Evolutionary conservation across 2,888 invertebrate genomes (phyloP), one percentile per base, ranked within the genome.

Genomic region (Amphipoea oculea): DNA sequence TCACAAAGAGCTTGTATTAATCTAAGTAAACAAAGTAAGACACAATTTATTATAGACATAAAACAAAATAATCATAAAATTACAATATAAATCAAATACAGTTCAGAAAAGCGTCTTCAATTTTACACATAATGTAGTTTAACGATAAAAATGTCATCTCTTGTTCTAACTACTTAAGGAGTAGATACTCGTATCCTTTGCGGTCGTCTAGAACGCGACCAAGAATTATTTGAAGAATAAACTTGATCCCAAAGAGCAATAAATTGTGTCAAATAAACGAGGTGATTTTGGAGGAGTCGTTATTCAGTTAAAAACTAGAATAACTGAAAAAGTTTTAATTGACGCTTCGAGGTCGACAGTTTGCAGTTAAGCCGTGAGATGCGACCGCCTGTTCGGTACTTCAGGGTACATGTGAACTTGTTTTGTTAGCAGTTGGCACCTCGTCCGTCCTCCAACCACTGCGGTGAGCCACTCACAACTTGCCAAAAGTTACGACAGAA

Each of bases 261-360:
- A 68, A 80, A 86, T 80, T 76, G 67, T 66, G 23, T 63, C 69
- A 79, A 83, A 86, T 84, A 85, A 75, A 82, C 78, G 76, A 77
- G 76, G 51, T 82, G 76, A 67, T 68, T 80, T 29, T 40, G 48
- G 23, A 82, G 76, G 70, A 65, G 77, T 83, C 73, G 72, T 85
- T 85, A 87, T 83, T 82, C 79, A 80, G 78, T 82, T 81, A 82
- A 79, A 84, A 85, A 74, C 79, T 81, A 89, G 77, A 87, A 83
- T 76, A 76, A 85, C 76, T 70, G 78, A 80, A 83, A 92, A 95
- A 94, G 92, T 95, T 95, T 94, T 94, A 95, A 95, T 94, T 93
- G 93, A 91, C 87, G 90, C 92, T 92, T 90, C 90, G 91, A 90
- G 91, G 91, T 89, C 85, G 91, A 91, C 87, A 89, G 87, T 89